Evolutionary conservation across 2,888 invertebrate genomes (phyloP), one percentile per base, ranked within the genome.

Genomic region (Galerucella calmariensis): DNA sequence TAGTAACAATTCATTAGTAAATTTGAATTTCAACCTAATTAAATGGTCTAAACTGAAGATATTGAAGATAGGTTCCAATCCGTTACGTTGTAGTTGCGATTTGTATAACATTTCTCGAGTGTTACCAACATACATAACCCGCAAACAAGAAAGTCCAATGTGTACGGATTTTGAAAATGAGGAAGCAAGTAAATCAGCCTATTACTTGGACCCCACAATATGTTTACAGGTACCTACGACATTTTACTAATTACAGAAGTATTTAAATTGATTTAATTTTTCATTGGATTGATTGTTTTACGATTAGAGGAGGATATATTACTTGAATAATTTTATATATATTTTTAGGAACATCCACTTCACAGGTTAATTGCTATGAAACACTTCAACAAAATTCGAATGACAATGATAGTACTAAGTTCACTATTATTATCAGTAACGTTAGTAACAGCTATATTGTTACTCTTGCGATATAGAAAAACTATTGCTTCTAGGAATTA

Each of bases 41-140:
- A 88, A 89, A 70, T 92, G 92, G 91, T 85, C 87, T 1, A 84
- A 89, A 63, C 81, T 93, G 72, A 89, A 89, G 27, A 86, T 88
- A 8, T 83, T 93, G 65, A 89, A 90, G 77, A 89, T 92, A 84
- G 87, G 88, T 1, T 90, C 90, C n/a, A 93, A 93, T 87, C 90
- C 89, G 69, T 91, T 93, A 90, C 85, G 90, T 58, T 93, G 93
- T 83, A 90, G 91, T 83, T 93, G 93, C 83, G 84, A 87, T 5
- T 78, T 90, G 11, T 85, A 84, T 76, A 84, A 87, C 71, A 86
- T 87, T n/a, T 79, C 83, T 1, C 76, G 66, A 61, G 79, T 79
- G 14, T 73, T 87, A 58, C 75, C 80, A 9, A 75, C 73, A 11
- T 78, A 79, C 11, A 83, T 87, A 35, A 84, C 77, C 59, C 77